phyloP scores from a whole-genome alignment of 2,113 vertebrate genomes.

The Otus sunia region DNA sequence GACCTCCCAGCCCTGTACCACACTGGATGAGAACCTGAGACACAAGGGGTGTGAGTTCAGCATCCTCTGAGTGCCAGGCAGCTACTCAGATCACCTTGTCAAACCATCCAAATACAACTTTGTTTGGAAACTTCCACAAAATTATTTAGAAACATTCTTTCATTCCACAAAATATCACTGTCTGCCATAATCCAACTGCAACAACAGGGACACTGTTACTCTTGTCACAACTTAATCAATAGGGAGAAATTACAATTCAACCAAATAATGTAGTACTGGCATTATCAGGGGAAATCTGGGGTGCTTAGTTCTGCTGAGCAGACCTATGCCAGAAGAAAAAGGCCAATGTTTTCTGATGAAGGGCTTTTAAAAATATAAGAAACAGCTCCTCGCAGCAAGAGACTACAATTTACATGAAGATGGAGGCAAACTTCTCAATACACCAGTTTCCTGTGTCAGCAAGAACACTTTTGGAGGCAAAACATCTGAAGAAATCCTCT shows the following conservation, averaged over 20 bases:
- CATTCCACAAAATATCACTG: not conserved
- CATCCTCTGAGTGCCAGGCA: not conserved
- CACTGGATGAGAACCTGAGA: not conserved
- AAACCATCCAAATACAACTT: not conserved
- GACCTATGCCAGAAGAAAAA: not conserved
- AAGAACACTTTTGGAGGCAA: not conserved
- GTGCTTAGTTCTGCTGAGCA: not conserved
- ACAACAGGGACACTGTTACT: not conserved
- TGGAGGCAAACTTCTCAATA: not conserved
- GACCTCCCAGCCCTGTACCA: not conserved
- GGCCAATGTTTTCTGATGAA: not conserved
- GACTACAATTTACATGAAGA: not conserved
- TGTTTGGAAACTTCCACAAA: not conserved
- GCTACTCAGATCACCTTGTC: not conserved
- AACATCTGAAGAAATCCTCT: not conserved
- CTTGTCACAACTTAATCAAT: not conserved
- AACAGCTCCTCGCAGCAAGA: not conserved
- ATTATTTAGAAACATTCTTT: not conserved
- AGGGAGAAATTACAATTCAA: not conserved
- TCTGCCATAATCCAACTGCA: not conserved
- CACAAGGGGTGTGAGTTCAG: not conserved
- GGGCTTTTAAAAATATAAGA: not conserved
- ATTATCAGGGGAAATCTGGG: not conserved
- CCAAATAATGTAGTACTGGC: not conserved
- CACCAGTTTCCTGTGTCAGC: not conserved